Percentiles rank a stretch among this genome's conserved stretches.
Conservation (phyloP, 2,797 vertebrate genomes). For the Hipposideros larvatus region DNA sequence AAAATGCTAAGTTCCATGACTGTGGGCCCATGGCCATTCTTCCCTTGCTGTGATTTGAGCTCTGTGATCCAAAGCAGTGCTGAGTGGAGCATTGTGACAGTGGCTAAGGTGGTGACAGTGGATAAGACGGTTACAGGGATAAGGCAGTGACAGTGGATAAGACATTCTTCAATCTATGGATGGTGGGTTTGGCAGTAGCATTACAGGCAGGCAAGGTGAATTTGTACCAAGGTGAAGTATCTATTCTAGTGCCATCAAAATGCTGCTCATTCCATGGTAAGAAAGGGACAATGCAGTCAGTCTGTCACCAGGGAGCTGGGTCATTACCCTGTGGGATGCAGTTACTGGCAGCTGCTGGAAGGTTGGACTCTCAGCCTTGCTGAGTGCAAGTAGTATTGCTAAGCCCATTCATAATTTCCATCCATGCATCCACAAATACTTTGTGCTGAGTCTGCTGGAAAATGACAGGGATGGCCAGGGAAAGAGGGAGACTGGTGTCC, state of each 20-base stretch:
- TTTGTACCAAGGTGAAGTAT: not conserved
- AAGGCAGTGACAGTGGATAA: not conserved
- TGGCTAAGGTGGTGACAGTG: not conserved
- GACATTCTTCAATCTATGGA: not conserved
- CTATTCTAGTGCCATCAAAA: not conserved
- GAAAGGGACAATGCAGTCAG: not conserved
- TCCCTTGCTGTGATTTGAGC: not conserved
- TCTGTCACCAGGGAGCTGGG: not conserved
- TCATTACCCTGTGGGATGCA: not conserved
- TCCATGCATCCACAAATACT: not conserved
- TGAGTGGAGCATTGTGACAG: not conserved
- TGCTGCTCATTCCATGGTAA: not conserved
- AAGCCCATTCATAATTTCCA: not conserved
- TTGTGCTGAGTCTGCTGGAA: not conserved
- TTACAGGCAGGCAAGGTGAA: not conserved
- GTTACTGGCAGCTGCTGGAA: not conserved
- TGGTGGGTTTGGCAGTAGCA: too few relatives aligned
- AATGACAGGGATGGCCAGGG: not conserved
- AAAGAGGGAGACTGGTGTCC: not conserved
- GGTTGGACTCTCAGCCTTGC: not conserved
- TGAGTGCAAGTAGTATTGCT: not conserved
- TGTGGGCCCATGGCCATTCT: not conserved
- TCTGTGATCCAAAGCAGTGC: not conserved
- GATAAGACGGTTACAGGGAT: too few relatives aligned
- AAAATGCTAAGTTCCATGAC: not conserved